A percentile compares a stretch with the other conserved stretches of the same genome.
Conservation (phyloP, 2,113 vertebrate species). For the Daubentonia madagascariensis region DNA sequence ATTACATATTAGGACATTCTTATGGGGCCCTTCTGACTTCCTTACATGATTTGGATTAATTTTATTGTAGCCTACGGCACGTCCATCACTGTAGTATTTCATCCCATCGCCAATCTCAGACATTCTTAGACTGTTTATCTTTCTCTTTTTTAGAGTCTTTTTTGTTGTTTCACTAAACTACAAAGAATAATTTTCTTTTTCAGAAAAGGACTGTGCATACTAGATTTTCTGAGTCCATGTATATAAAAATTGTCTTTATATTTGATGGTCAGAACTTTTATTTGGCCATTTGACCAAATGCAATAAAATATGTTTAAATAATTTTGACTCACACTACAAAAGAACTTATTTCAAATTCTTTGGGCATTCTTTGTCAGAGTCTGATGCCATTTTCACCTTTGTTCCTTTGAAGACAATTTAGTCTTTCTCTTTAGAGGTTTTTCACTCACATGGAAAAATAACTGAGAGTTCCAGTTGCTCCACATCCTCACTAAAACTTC, state of each 20-base stretch:
- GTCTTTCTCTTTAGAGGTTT: neutral
- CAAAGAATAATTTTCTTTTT: neutral
- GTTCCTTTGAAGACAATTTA: neutral
- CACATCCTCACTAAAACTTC: neutral
- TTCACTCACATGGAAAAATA: neutral
- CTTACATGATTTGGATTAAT: neutral
- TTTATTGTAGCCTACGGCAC: neutral
- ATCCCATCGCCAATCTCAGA: neutral
- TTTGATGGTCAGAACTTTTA: neutral
- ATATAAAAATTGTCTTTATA: neutral
- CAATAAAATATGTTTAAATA: neutral
- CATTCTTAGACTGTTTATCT: neutral
- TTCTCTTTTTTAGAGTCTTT: neutral
- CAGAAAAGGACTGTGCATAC: neutral
- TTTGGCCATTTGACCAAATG: neutral
- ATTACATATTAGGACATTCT: neutral
- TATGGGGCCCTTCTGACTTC: neutral
- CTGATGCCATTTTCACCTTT: neutral
- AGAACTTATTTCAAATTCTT: neutral
- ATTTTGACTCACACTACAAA: neutral
- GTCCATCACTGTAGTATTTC: neutral
- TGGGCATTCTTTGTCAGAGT: neutral
- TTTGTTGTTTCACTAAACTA: neutral
- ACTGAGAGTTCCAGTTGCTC: neutral
- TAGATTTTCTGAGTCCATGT: neutral